These are phyloP conservation scores for Speoplatyrhinus poulsoni DNA, from an alignment of 2,113 vertebrate genomes.

Conservation along the genomic window DNA sequence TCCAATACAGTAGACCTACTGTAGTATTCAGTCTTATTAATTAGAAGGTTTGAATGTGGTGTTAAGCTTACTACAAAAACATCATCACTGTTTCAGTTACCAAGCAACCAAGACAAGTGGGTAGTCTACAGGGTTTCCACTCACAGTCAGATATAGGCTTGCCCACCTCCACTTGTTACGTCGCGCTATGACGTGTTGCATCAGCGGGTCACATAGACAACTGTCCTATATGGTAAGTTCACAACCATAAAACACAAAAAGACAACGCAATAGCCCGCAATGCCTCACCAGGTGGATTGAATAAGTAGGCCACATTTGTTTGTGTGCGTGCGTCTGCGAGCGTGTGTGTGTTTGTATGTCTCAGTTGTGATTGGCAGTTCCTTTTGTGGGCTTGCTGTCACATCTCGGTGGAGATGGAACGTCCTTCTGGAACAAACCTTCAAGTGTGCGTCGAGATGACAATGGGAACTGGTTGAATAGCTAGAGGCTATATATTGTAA, in stretches of 20 bases:
- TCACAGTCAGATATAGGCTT: not conserved
- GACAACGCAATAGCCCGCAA: no score
- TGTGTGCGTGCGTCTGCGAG: not conserved
- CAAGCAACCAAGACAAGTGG: conserved; percentile 68
- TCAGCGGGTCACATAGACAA: conserved; percentile 31
- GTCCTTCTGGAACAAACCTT: no score
- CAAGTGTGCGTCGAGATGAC: no score
- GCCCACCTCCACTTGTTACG: conserved; percentile 54
- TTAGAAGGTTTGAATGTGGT: no score
- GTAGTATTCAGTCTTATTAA: no score
- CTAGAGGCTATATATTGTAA: no score
- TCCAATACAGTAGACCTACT: no score
- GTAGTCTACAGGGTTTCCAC: conserved; percentile 13
- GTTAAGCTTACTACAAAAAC: conserved; percentile 18
- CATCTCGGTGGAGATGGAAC: no score
- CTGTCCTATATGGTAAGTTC: not conserved
- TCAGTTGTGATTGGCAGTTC: conserved; percentile 25
- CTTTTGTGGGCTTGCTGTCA: conserved; percentile 43
- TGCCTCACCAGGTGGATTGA: no score
- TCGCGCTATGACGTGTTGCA: conserved; percentile 52
- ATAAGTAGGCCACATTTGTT: not conserved
- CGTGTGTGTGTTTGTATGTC: not conserved
- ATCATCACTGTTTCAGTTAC: conserved; percentile 66
- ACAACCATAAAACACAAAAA: no score
- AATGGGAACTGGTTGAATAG: no score